phyloP scores from a whole-genome alignment of 2,888 invertebrate genomes.

The Ptychoptera contaminata region DNA sequence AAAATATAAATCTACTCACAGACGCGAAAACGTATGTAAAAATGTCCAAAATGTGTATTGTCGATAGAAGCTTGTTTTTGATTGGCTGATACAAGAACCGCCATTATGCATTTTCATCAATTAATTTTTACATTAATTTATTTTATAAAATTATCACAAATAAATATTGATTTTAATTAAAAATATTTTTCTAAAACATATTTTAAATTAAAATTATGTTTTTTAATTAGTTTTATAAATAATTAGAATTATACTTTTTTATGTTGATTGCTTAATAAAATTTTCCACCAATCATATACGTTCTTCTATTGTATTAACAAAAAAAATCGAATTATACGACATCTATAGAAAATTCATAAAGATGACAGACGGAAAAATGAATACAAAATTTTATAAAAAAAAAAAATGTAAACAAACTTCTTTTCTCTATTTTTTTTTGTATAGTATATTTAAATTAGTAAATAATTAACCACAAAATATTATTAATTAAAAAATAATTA shows the following conservation, averaged over 20 bases:
- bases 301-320: not conserved
- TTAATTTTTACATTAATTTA: slow-evolving; percentile 2
- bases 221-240: not conserved
- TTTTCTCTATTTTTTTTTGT: not conserved
- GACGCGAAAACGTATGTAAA: slow-evolving; percentile 37
- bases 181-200: not conserved
- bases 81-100: slow-evolving; percentile 53
- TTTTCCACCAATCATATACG: slow-evolving; percentile 3
- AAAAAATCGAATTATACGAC: not conserved
- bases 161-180: not conserved
- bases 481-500: too few relatives aligned
- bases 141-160: not conserved
- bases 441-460: too few relatives aligned
- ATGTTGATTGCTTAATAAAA: not conserved
- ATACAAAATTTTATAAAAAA: not conserved
- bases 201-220: not conserved
- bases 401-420: not conserved
- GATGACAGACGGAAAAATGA: not conserved
- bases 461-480: too few relatives aligned
- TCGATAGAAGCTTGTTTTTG: slow-evolving; percentile 46
- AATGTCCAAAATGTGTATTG: slow-evolving; percentile 38
- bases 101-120: slow-evolving; percentile 32
- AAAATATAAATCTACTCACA: slow-evolving; percentile 9
- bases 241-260: not conserved
- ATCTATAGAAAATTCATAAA: not conserved